These are phyloP conservation scores for Bombus vancouverensis DNA, from an alignment of 1,140 invertebrate genomes.

Conservation along the genomic window DNA sequence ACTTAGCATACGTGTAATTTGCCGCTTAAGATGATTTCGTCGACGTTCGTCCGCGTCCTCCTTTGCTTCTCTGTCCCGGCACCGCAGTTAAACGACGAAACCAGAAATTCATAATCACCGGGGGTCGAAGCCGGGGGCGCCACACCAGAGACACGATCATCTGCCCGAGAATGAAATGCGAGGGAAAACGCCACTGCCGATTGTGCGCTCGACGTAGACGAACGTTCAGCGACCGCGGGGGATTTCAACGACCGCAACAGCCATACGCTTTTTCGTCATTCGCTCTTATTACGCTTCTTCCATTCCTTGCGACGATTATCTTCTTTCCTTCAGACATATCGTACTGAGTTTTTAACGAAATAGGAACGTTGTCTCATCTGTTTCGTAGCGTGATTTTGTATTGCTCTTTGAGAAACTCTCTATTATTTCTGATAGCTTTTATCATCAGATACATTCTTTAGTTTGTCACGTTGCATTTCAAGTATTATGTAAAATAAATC, in stretches of 20 bases:
- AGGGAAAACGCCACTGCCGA: conserved; percentile 43
- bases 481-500: no score
- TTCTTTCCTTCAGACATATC: no score
- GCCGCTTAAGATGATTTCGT: conserved; percentile 74
- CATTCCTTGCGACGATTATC: background rate
- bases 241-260: conserved; percentile 43
- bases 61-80: conserved; percentile 1
- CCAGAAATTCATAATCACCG: conserved; percentile 59
- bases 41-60: conserved; percentile 25
- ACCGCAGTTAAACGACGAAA: conserved; percentile 13
- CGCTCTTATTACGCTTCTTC: background rate
- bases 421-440: no score
- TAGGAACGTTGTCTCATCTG: no score
- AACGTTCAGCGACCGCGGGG: background rate
- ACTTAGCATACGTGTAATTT: conserved; percentile 80
- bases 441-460: no score
- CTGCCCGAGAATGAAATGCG: conserved; percentile 46
- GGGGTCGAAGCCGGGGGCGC: conserved; percentile 43
- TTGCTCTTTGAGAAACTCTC: no score
- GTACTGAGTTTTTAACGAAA: no score
- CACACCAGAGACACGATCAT: conserved; percentile 53
- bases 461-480: no score
- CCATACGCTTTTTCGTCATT: background rate
- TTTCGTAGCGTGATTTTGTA: no score
- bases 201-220: background rate